Evolutionary conservation across 1,140 invertebrate species (phyloP).

Genomic region (Eriocheir sinensis): DNA sequence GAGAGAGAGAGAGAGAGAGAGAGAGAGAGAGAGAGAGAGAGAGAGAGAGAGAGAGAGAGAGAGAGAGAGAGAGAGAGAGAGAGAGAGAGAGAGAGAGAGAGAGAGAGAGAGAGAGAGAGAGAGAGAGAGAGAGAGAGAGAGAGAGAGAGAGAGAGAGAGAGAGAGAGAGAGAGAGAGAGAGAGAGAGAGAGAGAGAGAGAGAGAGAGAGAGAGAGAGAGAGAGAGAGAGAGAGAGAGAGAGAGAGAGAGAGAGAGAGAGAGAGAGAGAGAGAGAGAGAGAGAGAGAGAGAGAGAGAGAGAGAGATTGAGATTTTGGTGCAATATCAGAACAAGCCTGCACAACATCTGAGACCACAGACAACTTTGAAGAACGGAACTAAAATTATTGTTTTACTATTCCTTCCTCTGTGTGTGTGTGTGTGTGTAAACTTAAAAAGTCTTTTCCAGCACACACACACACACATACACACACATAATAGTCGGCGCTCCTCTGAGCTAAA

Average conservation of each 20-base stretch:
- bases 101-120: neutral
- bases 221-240: constrained; percentile 47
- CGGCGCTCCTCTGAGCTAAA: neutral
- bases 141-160: neutral
- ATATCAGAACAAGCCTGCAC: no score
- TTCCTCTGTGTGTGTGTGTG: no score
- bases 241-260: constrained; percentile 47
- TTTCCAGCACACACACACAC: neutral
- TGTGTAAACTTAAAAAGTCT: no score
- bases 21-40: neutral
- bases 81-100: neutral
- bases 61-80: no score
- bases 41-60: no score
- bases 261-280: constrained; percentile 29
- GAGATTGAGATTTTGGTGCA: no score
- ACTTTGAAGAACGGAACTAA: no score
- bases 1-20: neutral
- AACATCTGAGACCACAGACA: no score
- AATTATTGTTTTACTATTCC: no score
- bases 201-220: neutral
- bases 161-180: constrained; percentile 12
- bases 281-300: no score
- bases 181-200: neutral
- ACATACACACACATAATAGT: neutral
- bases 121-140: neutral